Evolutionary conservation across 2,113 vertebrate genomes (phyloP).

Genomic region (Gopherus flavomarginatus): DNA sequence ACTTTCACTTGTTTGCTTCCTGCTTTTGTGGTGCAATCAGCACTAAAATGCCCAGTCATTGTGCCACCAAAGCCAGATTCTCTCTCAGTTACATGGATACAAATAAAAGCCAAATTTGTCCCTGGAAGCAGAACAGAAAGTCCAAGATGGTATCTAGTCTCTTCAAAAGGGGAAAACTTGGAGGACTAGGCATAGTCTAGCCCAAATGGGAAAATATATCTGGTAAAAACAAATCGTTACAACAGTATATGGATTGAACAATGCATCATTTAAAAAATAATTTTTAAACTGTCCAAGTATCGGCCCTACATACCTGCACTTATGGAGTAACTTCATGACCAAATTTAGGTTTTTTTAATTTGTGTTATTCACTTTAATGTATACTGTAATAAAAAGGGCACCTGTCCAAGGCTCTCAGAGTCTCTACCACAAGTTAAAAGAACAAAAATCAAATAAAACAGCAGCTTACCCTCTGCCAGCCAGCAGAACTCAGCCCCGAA

Average conservation of each 20-base stretch:
- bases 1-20: fast-evolving
- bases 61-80: background rate
- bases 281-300: background rate
- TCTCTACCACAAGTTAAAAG: background rate
- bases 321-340: background rate
- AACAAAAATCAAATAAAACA: background rate
- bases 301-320: background rate
- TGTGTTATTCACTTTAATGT: background rate
- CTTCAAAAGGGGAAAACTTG: background rate
- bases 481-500: background rate
- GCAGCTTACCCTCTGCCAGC: background rate
- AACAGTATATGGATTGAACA: background rate
- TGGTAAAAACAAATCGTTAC: background rate
- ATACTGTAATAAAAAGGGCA: background rate
- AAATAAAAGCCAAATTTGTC: background rate
- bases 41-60: background rate
- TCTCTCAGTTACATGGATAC: background rate
- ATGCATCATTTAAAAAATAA: background rate
- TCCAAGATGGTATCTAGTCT: background rate
- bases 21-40: background rate
- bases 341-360: background rate
- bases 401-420: background rate
- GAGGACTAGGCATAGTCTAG: background rate
- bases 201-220: background rate
- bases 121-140: background rate